A percentile compares a stretch with the other conserved stretches of the same genome.
phyloP scores from a whole-genome alignment of 1,140 invertebrate species.

The Bombus consobrinus region DNA sequence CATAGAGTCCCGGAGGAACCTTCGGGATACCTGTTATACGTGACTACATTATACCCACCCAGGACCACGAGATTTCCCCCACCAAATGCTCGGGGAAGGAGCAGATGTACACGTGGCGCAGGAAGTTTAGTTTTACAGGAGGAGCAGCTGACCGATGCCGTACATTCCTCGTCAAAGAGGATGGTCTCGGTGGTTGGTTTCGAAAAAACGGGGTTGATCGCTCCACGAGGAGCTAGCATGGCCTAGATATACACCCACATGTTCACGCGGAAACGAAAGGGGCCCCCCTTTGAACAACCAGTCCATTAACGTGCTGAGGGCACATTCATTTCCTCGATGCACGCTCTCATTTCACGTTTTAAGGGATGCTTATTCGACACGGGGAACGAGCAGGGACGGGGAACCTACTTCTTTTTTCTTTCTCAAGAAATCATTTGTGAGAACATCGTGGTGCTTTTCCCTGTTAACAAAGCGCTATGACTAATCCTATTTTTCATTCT shows the following conservation, averaged over 20 bases:
- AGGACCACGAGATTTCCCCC: conserved; percentile 22
- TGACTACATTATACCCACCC: background rate
- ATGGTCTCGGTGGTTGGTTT: conserved; percentile 54
- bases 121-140: conserved; percentile 67
- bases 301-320: conserved; percentile 41
- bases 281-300: conserved; percentile 14
- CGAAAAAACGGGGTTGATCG: conserved; percentile 54
- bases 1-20: background rate
- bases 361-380: conserved; percentile 19
- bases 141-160: conserved; percentile 59
- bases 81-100: background rate
- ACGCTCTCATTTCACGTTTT: conserved; percentile 37
- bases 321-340: conserved; percentile 46
- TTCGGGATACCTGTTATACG: background rate
- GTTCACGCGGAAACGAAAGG: conserved; percentile 50
- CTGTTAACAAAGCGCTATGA: background rate
- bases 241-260: conserved; percentile 60
- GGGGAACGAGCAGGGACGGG: background rate
- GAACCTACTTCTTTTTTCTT: background rate
- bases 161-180: conserved; percentile 44
- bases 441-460: background rate
- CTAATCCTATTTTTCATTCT: background rate
- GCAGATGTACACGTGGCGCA: conserved; percentile 65
- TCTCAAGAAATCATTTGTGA: background rate
- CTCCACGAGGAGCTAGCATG: background rate